Conservation (phyloP, 2,797 vertebrate species). For the Neopelma chrysocephalum region DNA sequence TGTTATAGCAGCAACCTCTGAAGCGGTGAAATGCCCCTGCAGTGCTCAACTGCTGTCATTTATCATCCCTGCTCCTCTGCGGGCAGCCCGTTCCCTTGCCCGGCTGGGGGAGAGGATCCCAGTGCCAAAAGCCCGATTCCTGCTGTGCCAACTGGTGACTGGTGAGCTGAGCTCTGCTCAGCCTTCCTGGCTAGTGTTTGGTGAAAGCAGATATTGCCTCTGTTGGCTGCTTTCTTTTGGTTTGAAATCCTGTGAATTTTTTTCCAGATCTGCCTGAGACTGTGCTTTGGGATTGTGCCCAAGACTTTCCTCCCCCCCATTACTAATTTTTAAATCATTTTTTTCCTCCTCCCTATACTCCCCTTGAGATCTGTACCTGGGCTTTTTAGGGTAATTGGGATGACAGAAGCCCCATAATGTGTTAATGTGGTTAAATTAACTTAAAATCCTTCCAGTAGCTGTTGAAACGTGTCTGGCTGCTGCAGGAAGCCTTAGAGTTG, state of each 20-base stretch:
- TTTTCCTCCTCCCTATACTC: neutral
- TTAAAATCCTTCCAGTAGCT: neutral
- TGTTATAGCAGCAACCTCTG: slow-evolving; percentile 51
- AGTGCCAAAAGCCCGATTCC: neutral
- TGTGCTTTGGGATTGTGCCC: neutral
- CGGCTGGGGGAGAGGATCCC: neutral
- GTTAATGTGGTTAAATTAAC: neutral
- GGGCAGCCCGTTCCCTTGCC: neutral
- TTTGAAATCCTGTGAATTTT: neutral
- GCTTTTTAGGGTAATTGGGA: slow-evolving; percentile 3
- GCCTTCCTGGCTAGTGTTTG: neutral
- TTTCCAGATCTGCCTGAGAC: neutral
- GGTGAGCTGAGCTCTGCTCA: neutral
- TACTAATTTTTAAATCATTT: neutral
- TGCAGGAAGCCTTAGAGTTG: neutral
- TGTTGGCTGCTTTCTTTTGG: neutral
- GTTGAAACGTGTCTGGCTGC: neutral
- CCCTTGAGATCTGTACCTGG: neutral
- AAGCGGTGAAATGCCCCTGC: slow-evolving; percentile 46
- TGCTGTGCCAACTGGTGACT: neutral
- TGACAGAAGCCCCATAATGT: neutral
- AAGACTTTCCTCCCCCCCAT: neutral
- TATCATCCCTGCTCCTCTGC: neutral
- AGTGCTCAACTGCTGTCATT: slow-evolving; percentile 28
- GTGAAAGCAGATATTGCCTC: neutral